Evolutionary conservation across 2,797 vertebrate species (phyloP), one percentile per base, ranked within the genome.

Genomic region (Benthosema pterotum): DNA sequence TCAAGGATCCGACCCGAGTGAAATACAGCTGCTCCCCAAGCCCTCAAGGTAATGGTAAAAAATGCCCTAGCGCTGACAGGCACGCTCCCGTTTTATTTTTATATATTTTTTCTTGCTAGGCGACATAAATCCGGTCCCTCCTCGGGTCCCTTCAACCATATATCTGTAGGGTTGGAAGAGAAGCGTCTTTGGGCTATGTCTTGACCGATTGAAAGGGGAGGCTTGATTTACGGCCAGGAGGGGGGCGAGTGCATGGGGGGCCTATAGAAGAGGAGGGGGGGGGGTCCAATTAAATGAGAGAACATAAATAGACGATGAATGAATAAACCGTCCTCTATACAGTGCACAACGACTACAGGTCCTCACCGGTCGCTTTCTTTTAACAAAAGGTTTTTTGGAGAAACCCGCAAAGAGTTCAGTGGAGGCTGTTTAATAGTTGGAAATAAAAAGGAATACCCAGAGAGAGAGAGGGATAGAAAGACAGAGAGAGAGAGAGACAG

Each of bases 261-360:
- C 74, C 78, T 77, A 67, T 73, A 45, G 75, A 74, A 74, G 7
- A 9, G 28, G 79, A 80, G 85, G 7, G 32, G 28, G 79, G 79
- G 85, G 25, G 89, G 89, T 90, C 86, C 83, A 88, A 92, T 91
- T 90, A 90, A 90, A 85, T 3, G 58, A 49, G 69, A 60, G 79
- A 66, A 84, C 83, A 86, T 86, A 87, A 89, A 88, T 79, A 76
- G 77, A 78, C 75, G 74, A 80, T 79, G 80, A 85, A 88, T 80
- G 76, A 86, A 79, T 58, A 70, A 67, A 67, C 63, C 63, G 72
- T 49, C 69, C 60, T 25, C 22, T 25, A 3, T 25, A 25, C 22
- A 25, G 22, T 25, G 5, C 22, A 25, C n/a, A n/a, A n/a, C n/a
- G n/a, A n/a, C 22, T 25, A 25, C 5, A 25, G 22, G 22, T 5